Evolutionary conservation across 2,888 invertebrate species (phyloP), one percentile per base, ranked within the genome.

Genomic region (Clusia tigrina): DNA sequence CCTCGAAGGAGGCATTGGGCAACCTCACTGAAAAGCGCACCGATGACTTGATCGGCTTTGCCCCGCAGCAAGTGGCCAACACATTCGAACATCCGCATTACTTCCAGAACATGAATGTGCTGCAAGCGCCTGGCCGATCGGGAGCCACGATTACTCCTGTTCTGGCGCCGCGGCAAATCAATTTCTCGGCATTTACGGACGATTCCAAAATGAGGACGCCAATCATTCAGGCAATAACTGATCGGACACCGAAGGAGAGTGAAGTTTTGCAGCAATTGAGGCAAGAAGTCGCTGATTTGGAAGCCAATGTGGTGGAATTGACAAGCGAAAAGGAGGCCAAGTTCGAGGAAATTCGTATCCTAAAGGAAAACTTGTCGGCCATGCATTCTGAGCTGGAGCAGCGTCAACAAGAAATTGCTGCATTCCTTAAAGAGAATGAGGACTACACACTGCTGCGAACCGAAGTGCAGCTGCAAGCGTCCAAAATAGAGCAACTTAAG

Each of bases 111-210:
- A 75, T 74, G 0, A 65, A 74, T 54, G 68, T 65, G 1, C 52
- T 73, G 3, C 67, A 74, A 10, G 58, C 68, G 12, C 72, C 73
- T 0, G 72, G 69, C 5, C 74, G 77, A 37, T 78, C 75, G 18
- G 76, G 70, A 6, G 70, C 71, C 17, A 76, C 71, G 0, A 59
- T 73, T 3, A 78, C 76, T 1, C 77, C 78, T 2, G 71, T 74
- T 0, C 65, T 82, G 10, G 75, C 80, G 65, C 84, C 84, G 17
- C 72, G 84, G 1, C 81, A 83, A 22, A 83, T 84, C 0, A 80
- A 84, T 63, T 87, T 87, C 69, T 85, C 85, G 15, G 85, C 86
- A 32, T 67, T 82, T 24, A 83, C 81, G 12, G 79, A 86, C 37
- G 83, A 85, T 32, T 82, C 83, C 1, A 79, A 79, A 61, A n/a